A percentile compares a stretch with the other conserved stretches of the same genome.
phyloP scores from a whole-genome alignment of 2,797 vertebrate genomes.

The Characodon lateralis region DNA sequence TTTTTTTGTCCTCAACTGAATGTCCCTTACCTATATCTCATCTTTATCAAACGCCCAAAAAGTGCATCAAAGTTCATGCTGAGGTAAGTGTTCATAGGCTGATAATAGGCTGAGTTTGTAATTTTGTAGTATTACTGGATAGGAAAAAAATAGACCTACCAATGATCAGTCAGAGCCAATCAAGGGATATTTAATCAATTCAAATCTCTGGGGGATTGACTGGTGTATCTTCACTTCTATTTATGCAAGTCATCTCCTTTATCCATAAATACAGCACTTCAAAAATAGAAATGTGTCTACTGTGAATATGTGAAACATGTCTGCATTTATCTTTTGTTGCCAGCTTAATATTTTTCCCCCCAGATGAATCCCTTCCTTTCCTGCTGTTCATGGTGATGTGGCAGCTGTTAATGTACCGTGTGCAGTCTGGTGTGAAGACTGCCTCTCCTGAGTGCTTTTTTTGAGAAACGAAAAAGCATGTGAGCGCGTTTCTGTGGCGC shows the following conservation, averaged over 20 bases:
- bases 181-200: background rate
- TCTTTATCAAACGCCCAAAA: no score
- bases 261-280: background rate
- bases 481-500: conserved; percentile 18
- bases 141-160: background rate
- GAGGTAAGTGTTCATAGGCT: no score
- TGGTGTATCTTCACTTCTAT: background rate
- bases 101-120: no score
- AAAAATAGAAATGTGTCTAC: background rate
- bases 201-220: background rate
- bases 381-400: conserved; percentile 62
- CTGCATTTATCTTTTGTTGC: background rate
- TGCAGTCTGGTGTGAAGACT: conserved; percentile 69
- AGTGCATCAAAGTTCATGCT: no score
- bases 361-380: conserved; percentile 20
- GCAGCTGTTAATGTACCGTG: conserved; percentile 65
- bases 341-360: background rate
- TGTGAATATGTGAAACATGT: background rate
- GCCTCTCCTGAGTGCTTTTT: conserved; percentile 55
- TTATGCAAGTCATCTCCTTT: background rate
- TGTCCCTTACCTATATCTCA: no score
- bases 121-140: background rate
- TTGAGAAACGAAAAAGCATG: conserved; percentile 50
- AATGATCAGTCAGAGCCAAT: background rate
- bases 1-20: no score